Evolutionary conservation across 2,113 vertebrate genomes (phyloP).

Genomic region (Lophius piscatorius): DNA sequence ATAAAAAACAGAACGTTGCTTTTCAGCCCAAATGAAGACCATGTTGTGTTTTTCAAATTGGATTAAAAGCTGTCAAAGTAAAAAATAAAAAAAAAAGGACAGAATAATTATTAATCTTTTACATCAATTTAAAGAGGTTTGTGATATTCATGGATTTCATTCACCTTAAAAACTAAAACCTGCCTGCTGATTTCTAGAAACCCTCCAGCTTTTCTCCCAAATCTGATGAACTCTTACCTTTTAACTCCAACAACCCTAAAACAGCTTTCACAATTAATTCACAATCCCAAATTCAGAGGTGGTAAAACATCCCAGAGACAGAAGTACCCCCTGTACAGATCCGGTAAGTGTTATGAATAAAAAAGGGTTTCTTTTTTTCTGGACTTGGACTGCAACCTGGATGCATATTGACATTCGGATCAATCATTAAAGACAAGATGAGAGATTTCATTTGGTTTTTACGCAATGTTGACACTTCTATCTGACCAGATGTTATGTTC

Average conservation of each 20-base stretch:
- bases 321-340: conserved; percentile 8
- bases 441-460: conserved; percentile 40
- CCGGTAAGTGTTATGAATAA: conserved; percentile 38
- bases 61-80: conserved; percentile 20
- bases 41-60: conserved; percentile 36
- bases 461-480: conserved; percentile 1
- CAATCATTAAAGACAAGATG: conserved; percentile 73
- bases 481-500: no score
- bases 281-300: conserved; percentile 12
- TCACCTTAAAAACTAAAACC: no score
- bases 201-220: neutral
- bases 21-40: conserved; percentile 26
- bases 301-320: conserved; percentile 4
- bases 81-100: neutral
- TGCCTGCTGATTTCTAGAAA: neutral
- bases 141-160: neutral
- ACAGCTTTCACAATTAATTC: neutral
- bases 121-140: neutral
- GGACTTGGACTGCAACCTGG: conserved; percentile 61
- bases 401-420: conserved; percentile 73
- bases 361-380: conserved; percentile 6
- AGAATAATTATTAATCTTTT: neutral
- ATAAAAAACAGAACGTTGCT: conserved; percentile 23
- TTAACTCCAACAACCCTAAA: neutral
- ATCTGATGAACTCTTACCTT: conserved; percentile 22